Percentiles rank a stretch among this genome's conserved stretches.
Evolutionary conservation across 2,797 vertebrate species (phyloP).

Genomic region (Meda fulgida): DNA sequence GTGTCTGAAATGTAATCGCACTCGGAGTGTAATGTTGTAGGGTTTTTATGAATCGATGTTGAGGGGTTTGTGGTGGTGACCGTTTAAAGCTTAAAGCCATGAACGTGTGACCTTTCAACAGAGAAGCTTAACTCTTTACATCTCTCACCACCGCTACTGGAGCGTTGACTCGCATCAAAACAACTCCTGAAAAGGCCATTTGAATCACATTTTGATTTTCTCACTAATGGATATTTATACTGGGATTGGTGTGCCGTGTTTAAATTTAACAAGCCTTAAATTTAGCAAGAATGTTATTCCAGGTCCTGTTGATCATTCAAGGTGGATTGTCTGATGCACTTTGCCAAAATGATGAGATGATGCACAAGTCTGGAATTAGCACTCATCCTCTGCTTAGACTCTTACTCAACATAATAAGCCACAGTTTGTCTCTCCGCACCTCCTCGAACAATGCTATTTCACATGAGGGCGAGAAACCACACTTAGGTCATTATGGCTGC

Average conservation of each 20-base stretch:
- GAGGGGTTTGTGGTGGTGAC: not conserved
- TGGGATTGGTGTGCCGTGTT: not conserved
- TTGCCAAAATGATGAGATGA: constrained; percentile 23
- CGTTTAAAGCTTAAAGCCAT: constrained; percentile 24
- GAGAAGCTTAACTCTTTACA: not conserved
- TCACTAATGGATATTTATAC: not conserved
- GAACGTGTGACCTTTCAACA: constrained; percentile 6
- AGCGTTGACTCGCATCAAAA: constrained; percentile 28
- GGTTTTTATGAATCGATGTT: constrained; percentile 3
- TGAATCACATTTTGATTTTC: not conserved
- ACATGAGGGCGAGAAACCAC: constrained; percentile 8
- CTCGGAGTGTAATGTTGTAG: not conserved
- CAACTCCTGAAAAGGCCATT: not conserved
- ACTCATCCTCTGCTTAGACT: constrained; percentile 14
- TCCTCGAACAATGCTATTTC: constrained; percentile 35
- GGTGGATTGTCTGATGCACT: not conserved
- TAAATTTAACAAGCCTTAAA: not conserved
- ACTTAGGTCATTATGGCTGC: constrained; percentile 20
- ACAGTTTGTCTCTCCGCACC: constrained; percentile 19
- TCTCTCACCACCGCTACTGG: not conserved
- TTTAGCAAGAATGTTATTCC: constrained; percentile 9
- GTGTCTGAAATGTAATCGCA: constrained; percentile 6
- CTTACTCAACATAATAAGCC: constrained; percentile 35
- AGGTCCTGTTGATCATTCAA: constrained; percentile 24
- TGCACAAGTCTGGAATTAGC: constrained; percentile 30